Evolutionary conservation across 1,140 invertebrate species (phyloP).

Genomic region (Platyura marginata): DNA sequence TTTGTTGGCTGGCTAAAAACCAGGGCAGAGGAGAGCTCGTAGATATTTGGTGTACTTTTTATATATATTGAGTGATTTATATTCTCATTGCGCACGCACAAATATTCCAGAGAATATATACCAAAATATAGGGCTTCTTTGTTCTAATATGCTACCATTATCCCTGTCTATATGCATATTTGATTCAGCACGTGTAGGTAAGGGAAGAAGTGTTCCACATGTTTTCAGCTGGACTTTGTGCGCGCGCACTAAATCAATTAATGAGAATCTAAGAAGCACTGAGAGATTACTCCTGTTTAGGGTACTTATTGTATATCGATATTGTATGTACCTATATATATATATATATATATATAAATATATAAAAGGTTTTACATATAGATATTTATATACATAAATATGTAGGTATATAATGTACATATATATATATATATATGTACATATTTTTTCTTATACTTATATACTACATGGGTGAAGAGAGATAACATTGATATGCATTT

Average conservation of each 20-base stretch:
- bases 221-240: not conserved
- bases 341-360: too few relatives aligned
- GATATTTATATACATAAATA: too few relatives aligned
- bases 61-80: not conserved
- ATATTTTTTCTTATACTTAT: too few relatives aligned
- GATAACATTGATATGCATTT: too few relatives aligned
- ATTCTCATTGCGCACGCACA: not conserved
- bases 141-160: not conserved
- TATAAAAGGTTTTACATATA: too few relatives aligned
- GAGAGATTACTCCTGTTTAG: not conserved
- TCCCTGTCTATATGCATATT: not conserved
- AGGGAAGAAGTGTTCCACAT: not conserved
- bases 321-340: too few relatives aligned
- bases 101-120: not conserved
- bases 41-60: not conserved
- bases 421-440: too few relatives aligned
- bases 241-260: constrained; percentile 1
- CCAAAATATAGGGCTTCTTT: not conserved
- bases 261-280: not conserved
- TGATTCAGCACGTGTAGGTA: not conserved
- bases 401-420: too few relatives aligned
- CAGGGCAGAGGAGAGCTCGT: not conserved
- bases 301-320: too few relatives aligned
- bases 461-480: too few relatives aligned
- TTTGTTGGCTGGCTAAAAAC: not conserved